Conservation (phyloP, 1,140 invertebrate genomes). For the Anadara kagoshimensis region DNA sequence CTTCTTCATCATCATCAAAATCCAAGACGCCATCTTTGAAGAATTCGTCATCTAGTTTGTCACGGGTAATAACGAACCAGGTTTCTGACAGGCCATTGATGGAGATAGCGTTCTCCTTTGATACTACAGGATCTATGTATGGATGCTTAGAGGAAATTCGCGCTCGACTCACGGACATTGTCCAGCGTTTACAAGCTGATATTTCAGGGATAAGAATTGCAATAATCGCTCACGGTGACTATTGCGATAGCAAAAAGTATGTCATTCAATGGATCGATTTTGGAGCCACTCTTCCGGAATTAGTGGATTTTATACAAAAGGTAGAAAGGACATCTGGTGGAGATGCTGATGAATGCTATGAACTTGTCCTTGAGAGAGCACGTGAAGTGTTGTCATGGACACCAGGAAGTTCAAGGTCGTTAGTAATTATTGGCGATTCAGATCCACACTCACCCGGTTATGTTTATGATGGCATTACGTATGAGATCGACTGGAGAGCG, state of each 20-base stretch:
- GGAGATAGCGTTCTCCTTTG: conserved; percentile 67
- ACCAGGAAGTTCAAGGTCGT: conserved; percentile 57
- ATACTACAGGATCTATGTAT: conserved; percentile 65
- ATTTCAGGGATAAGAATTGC: conserved; percentile 57
- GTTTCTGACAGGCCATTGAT: no score
- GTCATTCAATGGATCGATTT: conserved; percentile 52
- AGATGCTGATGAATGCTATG: conserved; percentile 50
- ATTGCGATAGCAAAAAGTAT: conserved; percentile 50
- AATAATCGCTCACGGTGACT: conserved; percentile 61
- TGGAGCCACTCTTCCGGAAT: conserved; percentile 31
- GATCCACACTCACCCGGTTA: conserved; percentile 56
- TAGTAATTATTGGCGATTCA: conserved; percentile 67
- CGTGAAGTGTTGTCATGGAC: conserved; percentile 61
- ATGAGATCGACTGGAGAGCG: conserved; percentile 58
- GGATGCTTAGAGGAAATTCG: conserved; percentile 50
- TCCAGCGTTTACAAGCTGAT: conserved; percentile 59
- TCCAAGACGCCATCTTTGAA: background rate
- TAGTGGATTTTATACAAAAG: conserved; percentile 41
- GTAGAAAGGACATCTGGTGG: conserved; percentile 35
- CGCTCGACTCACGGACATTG: conserved; percentile 55
- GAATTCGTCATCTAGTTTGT: background rate
- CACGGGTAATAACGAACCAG: no score
- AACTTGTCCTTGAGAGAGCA: conserved; percentile 51
- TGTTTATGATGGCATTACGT: conserved; percentile 38
- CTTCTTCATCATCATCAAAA: no score